Evolutionary conservation across 2,113 vertebrate genomes (phyloP).

Genomic region (Syngnathus typhle): DNA sequence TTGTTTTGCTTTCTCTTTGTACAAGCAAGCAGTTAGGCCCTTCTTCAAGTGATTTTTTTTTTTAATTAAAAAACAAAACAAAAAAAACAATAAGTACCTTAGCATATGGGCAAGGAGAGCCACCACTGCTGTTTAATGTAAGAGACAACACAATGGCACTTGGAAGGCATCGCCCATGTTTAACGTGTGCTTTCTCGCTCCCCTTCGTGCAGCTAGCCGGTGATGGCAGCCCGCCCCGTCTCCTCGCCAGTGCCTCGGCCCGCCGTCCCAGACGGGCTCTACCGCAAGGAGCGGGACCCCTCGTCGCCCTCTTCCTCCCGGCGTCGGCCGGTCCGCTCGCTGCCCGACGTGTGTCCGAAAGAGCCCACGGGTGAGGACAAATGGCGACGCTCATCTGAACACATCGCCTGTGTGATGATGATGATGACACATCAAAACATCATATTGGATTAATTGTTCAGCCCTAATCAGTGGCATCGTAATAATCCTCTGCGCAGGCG

Average conservation of each 20-base stretch:
- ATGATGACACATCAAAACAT: neutral
- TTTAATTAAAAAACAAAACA: no score
- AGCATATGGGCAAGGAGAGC: no score
- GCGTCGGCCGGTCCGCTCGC: conserved; percentile 73
- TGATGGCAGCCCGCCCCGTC: conserved; percentile 92
- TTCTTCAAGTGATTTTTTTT: no score
- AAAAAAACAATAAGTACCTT: no score
- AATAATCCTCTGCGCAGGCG: conserved; percentile 59
- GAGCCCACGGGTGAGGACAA: conserved; percentile 80
- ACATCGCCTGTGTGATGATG: no score
- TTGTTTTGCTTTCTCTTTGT: no score
- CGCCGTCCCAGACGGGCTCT: conserved; percentile 78
- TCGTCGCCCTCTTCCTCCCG: conserved; percentile 53
- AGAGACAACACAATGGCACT: neutral
- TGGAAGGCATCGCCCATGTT: neutral
- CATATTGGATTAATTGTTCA: neutral
- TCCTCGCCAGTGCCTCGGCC: conserved; percentile 84
- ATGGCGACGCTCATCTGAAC: neutral
- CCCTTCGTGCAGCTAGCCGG: conserved; percentile 64
- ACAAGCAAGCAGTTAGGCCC: no score
- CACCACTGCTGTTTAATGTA: no score
- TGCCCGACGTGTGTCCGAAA: conserved; percentile 95
- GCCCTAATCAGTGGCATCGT: neutral
- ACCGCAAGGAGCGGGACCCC: conserved; percentile 79
- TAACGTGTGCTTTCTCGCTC: neutral